Evolutionary conservation across 2,113 vertebrate genomes (phyloP).

Genomic region (Oxygymnocypris stewartii): DNA sequence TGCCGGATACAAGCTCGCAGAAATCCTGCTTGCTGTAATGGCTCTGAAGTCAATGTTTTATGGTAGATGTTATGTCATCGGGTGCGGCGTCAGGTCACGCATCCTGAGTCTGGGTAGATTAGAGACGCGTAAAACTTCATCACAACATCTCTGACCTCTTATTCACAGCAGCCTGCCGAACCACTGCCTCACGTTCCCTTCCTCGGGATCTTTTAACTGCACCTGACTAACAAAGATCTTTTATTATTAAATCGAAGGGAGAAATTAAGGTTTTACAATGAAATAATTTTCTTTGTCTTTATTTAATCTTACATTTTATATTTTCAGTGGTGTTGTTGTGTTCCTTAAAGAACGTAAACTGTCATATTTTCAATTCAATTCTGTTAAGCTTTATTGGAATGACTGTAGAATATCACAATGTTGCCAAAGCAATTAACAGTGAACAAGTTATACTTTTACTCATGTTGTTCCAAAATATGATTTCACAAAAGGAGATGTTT

Average conservation of each 20-base stretch:
- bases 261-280: background rate
- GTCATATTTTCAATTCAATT: background rate
- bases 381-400: too few relatives aligned
- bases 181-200: background rate
- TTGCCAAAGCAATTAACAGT: too few relatives aligned
- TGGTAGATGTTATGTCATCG: conserved; percentile 26
- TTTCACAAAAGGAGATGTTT: background rate
- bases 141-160: conserved; percentile 4
- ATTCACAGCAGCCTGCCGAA: background rate
- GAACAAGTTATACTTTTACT: too few relatives aligned
- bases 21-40: background rate
- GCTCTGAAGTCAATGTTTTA: conserved; percentile 22
- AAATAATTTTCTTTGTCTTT: background rate
- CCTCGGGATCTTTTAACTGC: background rate
- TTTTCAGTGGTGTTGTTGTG: background rate
- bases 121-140: background rate
- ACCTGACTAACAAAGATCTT: background rate
- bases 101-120: conserved; percentile 3
- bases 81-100: conserved; percentile 5
- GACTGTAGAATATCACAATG: too few relatives aligned
- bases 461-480: too few relatives aligned
- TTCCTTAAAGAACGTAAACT: background rate
- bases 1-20: background rate
- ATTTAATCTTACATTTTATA: background rate
- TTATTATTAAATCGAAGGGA: background rate